These are phyloP conservation scores for Achlya flavicornis DNA, from an alignment of 2,888 invertebrate genomes.

Conservation along the genomic window DNA sequence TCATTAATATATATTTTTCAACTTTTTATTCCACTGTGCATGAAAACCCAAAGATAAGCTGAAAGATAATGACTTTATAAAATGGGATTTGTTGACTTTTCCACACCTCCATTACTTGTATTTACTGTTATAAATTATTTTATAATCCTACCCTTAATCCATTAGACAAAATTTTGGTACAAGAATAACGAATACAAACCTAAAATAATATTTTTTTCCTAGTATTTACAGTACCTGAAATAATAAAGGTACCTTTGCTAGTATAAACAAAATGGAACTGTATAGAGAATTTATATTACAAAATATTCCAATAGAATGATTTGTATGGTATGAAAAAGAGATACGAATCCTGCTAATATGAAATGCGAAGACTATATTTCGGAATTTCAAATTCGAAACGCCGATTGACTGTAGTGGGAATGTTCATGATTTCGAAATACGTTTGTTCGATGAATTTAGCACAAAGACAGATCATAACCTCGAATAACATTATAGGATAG, in stretches of 20 bases:
- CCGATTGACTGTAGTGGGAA: no score
- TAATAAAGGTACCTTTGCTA: not conserved
- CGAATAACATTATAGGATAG: no score
- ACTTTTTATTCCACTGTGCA: slow-evolving; percentile 47
- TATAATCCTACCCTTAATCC: not conserved
- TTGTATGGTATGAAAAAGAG: no score
- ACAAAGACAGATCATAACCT: no score
- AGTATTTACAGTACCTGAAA: not conserved
- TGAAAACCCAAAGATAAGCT: slow-evolving; percentile 51
- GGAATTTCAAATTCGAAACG: no score
- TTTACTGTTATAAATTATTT: not conserved
- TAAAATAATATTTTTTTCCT: not conserved
- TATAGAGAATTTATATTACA: no score
- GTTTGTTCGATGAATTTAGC: no score
- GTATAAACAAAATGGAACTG: not conserved
- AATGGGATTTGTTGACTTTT: slow-evolving; percentile 39
- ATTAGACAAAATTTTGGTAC: not conserved
- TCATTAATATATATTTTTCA: slow-evolving; percentile 66
- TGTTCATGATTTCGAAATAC: no score
- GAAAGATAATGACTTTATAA: slow-evolving; percentile 41
- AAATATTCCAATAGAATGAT: no score
- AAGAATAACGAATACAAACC: not conserved
- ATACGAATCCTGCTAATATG: no score
- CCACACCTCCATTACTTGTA: slow-evolving; percentile 27
- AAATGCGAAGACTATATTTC: no score